Evolutionary conservation across 1,140 invertebrate species (phyloP), one percentile per base, ranked within the genome.

Genomic region (Bathynomus jamesi): DNA sequence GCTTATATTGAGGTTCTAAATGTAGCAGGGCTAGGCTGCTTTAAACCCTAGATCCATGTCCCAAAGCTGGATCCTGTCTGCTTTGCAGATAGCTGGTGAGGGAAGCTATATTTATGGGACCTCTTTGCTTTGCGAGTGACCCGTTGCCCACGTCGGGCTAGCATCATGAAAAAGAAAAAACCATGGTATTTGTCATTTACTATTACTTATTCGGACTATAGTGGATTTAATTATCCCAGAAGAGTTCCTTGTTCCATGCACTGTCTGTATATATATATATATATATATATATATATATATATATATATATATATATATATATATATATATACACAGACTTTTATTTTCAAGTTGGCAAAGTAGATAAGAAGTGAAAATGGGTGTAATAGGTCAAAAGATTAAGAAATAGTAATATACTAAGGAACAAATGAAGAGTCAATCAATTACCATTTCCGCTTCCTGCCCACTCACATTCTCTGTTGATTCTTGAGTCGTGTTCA

Each of bases 381-480:
- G n/a, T n/a, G n/a, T n/a, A n/a, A n/a, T n/a, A n/a, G n/a, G n/a
- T n/a, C n/a, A n/a, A n/a, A n/a, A n/a, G n/a, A n/a, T n/a, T n/a
- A n/a, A n/a, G n/a, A n/a, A n/a, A n/a, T n/a, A n/a, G n/a, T n/a
- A 40, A 40, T 40, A 40, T 40, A 40, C 17, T 8, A 40, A 40
- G 7, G 17, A 40, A 8, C 17, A 40, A 40, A 40, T 40, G 17
- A 8, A 40, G 7, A 53, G 13, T 28, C 4, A 4, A 29, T 65
- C 69, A 80, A 78, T 79, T 72, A 80, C 79, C 78, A 80, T 80
- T 74, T 80, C 79, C 10, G 78, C 76, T 67, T 80, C 78, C 27
- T 78, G 77, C 53, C 72, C 76, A 62, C 66, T 77, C 24, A 74
- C 61, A 61, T 67, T 75, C 32, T 77, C 76, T 30, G 72, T 74